Base-by-base conservation (phyloP, 1,140 invertebrate species). In the Lordiphosa mommai region DNA sequence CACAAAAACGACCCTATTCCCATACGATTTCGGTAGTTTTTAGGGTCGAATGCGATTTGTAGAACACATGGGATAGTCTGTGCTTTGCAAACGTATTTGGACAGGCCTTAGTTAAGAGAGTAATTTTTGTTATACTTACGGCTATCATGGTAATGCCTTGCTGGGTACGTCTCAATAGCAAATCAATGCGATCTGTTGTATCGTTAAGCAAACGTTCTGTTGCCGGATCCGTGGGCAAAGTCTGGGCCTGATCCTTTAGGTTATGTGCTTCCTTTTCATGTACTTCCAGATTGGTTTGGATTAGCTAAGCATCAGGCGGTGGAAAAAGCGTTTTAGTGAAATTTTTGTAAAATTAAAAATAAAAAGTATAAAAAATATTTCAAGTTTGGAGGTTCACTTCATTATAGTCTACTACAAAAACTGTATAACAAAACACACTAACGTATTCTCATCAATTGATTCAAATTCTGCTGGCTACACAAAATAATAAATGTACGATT, bases 111-210 rank as follows among this genome's bases (percentile, higher is more conserved):
- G n/a, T n/a, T n/a, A n/a, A n/a, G n/a, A n/a, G n/a, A n/a, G n/a
- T 0, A 34, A 5, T 8, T 16, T 23, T 12, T 10, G 51, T 57
- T 20, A 34, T 6, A 72, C 80, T 80, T 57, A 84, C 87, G 47
- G 87, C 87, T 57, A 88, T 86, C 85, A 88, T 87, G 23, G 72
- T 80, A 27, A 88, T 86, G 47, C 87, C 87, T 55, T 88, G 87
- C 17, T 88, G 87, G 4, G 87, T 86, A 6, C 87, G 84, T 27
- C 77, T 63, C 29, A 88, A 30, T 8, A 88, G 64, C 5, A 88
- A 38, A 60, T 88, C 87, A 48, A 88, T 76, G 4, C 87, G 87
- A 60, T 88, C 87, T 14, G 50, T 48, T 8, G 82, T 84, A 6
- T 86, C 84, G 66, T 88, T 88, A 0, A 88, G 68, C 23, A 86